Conservation (phyloP, 2,113 vertebrate genomes). For the Larimichthys polyactis region DNA sequence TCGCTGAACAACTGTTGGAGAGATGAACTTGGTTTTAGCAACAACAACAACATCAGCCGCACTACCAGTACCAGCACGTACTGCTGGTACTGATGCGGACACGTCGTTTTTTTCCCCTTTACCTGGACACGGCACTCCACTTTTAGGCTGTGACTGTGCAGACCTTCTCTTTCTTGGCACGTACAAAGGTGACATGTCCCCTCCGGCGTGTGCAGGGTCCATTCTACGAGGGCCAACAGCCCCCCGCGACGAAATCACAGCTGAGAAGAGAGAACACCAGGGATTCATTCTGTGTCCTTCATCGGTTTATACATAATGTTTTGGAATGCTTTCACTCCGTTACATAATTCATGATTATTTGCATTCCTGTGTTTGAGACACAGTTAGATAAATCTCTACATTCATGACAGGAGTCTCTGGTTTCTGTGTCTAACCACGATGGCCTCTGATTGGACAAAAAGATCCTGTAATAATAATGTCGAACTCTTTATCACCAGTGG, state of each 20-base stretch:
- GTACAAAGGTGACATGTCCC: conserved; percentile 77
- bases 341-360: neutral
- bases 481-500: too few relatives aligned
- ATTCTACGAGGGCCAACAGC: conserved; percentile 48
- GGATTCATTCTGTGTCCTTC: too few relatives aligned
- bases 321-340: neutral
- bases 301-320: neutral
- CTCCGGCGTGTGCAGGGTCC: conserved; percentile 58
- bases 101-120: neutral
- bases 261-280: conserved; percentile 22
- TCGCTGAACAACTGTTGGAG: conserved; percentile 60
- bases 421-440: too few relatives aligned
- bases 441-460: too few relatives aligned
- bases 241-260: conserved; percentile 22
- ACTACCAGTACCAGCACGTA: too few relatives aligned
- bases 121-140: conserved; percentile 67
- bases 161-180: conserved; percentile 79
- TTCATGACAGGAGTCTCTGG: too few relatives aligned
- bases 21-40: neutral
- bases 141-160: conserved; percentile 72
- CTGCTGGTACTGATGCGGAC: neutral
- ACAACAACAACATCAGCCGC: neutral
- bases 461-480: too few relatives aligned
- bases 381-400: too few relatives aligned
- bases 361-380: too few relatives aligned